Evolutionary conservation across 2,113 vertebrate genomes (phyloP), one percentile per base, ranked within the genome.

Genomic region (Desmodus rotundus): DNA sequence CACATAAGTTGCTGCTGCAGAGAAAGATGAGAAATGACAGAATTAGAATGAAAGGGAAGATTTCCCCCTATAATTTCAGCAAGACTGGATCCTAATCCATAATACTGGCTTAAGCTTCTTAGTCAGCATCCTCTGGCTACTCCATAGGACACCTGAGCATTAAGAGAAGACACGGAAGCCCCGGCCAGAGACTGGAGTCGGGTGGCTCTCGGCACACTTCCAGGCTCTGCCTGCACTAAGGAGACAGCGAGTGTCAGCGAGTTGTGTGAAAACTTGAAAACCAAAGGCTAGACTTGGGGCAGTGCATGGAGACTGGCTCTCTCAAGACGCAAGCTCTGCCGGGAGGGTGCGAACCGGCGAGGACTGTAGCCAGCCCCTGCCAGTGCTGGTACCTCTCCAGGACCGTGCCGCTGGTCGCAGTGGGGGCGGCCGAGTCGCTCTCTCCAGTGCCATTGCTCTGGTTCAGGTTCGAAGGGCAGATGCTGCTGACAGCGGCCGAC

Each of bases 401-500:
- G 50, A 99, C 99, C n/a, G 98, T 99, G 36, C 99, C 99, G 1
- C 98, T 99, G 87, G 98, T 98, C 4, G 99, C 97, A 31, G 99
- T 97, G 33, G 99, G 99, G 0, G 99, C 93, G 2, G 98, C 95
- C 0, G 99, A 97, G 85, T 99, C 99, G 0, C 98, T 98, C 43
- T 99, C 99, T 80, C 98, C 98, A 3, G 99, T 96, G 90, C 99
- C 99, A 2, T 99, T 99, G 93, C 98, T 98, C 96, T 99, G 99
- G 97, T 99, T 99, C 88, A 99, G 98, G 97, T 99, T 99, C 47
- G 99, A 99, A 94, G 99, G 99, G 97, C 99, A 99, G 41, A 99
- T 99, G 3, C 99, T 99, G 98, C 99, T 99, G 80, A 99, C 99
- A 0, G 99, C 99, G 19, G 99, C 99, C 15, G 99, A 99, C 0